These are phyloP conservation scores for Tetropium fuscum DNA, from an alignment of 2,888 invertebrate species.

Conservation along the genomic window DNA sequence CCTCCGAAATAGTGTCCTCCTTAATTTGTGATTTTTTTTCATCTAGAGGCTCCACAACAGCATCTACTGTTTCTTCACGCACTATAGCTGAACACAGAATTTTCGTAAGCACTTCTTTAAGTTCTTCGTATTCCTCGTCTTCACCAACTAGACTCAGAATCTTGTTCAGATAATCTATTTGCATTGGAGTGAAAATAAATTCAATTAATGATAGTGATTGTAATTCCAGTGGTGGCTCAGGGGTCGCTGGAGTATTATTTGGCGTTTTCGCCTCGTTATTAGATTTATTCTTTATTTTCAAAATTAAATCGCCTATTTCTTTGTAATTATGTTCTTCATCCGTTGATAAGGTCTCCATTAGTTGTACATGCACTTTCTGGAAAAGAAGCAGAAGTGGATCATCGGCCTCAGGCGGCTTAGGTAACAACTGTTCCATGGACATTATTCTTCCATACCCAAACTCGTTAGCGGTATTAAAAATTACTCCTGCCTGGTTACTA, in stretches of 20 bases:
- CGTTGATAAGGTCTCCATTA: conserved; percentile 29
- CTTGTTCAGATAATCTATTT: conserved; percentile 43
- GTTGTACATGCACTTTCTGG: conserved; percentile 38
- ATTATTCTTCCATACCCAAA: conserved; percentile 50
- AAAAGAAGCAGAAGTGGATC: conserved; percentile 27
- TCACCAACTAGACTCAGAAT: conserved; percentile 42
- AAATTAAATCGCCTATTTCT: conserved; percentile 39
- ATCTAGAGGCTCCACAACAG: not conserved
- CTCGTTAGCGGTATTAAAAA: conserved; percentile 84
- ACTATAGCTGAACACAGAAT: conserved; percentile 16
- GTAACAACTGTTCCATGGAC: conserved; percentile 41
- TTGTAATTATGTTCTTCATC: conserved; percentile 39
- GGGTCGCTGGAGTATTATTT: not conserved
- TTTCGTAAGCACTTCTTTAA: conserved; percentile 34
- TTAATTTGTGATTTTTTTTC: not conserved
- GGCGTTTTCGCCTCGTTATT: not conserved
- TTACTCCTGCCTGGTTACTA: conserved; percentile 89
- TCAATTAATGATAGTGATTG: conserved; percentile 1
- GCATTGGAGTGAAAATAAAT: conserved; percentile 37
- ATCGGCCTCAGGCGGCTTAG: conserved; percentile 1
- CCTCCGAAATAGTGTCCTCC: not conserved
- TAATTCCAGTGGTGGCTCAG: not conserved
- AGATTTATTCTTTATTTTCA: conserved; percentile 28
- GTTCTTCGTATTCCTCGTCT: conserved; percentile 33
- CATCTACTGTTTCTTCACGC: not conserved